Conservation (phyloP, 2,888 invertebrate genomes). For the Bhutanitis thaidina region DNA sequence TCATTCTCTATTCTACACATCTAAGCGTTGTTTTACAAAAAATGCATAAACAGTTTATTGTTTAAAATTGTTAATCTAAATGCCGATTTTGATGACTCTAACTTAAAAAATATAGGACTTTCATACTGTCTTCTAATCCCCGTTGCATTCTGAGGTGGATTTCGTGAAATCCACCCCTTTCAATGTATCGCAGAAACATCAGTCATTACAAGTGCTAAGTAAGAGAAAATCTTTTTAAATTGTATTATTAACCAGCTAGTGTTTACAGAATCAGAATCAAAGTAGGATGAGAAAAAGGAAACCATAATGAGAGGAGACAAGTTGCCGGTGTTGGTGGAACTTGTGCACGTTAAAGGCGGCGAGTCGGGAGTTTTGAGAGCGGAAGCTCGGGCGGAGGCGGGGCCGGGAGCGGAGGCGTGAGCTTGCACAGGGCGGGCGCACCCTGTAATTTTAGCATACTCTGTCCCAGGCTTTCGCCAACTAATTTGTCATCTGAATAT, state of each 20-base stretch:
- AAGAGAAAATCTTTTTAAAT: conserved; percentile 7
- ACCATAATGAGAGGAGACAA: conserved; percentile 61
- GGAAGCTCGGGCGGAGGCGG: conserved; percentile 22
- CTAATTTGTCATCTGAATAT: conserved; percentile 78
- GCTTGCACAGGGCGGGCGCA: conserved; percentile 29
- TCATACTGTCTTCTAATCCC: too few species aligned
- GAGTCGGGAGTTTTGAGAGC: conserved; percentile 4
- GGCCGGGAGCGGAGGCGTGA: conserved; percentile 25
- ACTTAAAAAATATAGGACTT: too few species aligned
- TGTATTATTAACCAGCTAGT: conserved; percentile 40
- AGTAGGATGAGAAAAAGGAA: conserved; percentile 51
- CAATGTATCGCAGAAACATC: too few species aligned
- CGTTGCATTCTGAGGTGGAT: too few species aligned
- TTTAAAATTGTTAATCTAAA: too few species aligned
- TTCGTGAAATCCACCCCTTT: too few species aligned
- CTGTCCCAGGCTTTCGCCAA: conserved; percentile 53
- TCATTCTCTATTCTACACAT: too few species aligned
- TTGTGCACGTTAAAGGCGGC: conserved; percentile 17
- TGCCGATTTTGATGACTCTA: too few species aligned
- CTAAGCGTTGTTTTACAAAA: too few species aligned
- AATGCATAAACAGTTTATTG: too few species aligned
- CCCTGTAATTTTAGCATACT: conserved; percentile 67
- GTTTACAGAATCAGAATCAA: conserved; percentile 40
- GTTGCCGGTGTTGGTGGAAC: conserved; percentile 34
- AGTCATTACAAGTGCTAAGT: too few species aligned